Percentiles rank a stretch among this genome's conserved stretches.
phyloP scores from a whole-genome alignment of 1,140 invertebrate genomes.

The Brachionus asplanchnoidis region DNA sequence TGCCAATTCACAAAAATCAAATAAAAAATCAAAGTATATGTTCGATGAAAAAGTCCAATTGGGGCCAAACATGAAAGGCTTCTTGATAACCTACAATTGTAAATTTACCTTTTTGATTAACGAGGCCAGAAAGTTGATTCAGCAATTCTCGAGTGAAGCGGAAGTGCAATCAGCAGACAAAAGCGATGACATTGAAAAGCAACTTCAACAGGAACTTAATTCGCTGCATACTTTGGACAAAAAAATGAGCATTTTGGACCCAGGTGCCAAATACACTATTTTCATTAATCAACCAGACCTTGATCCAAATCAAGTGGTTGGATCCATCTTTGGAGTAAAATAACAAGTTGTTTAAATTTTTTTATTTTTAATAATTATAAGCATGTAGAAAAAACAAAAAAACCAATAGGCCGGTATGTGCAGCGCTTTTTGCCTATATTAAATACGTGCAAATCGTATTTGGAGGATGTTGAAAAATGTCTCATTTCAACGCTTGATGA shows the following conservation, averaged over 20 bases:
- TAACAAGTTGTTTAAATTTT: neutral
- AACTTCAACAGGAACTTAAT: slow-evolving; percentile 12
- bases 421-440: slow-evolving; percentile 26
- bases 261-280: slow-evolving; percentile 36
- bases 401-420: slow-evolving; percentile 13
- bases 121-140: slow-evolving; percentile 11
- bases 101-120: slow-evolving; percentile 39
- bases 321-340: slow-evolving; percentile 21
- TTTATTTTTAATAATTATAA: neutral
- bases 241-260: slow-evolving; percentile 3
- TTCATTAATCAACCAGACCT: slow-evolving; percentile 4
- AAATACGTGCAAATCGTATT: slow-evolving; percentile 23
- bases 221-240: neutral
- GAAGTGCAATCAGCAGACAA: neutral
- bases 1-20: neutral
- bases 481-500: neutral
- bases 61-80: slow-evolving; percentile 4
- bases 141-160: neutral
- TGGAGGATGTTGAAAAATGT: neutral
- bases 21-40: slow-evolving; percentile 31
- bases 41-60: slow-evolving; percentile 8
- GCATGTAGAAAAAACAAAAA: slow-evolving; percentile 32
- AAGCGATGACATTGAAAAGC: slow-evolving; percentile 21
- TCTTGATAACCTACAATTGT: slow-evolving; percentile 35
- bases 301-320: slow-evolving; percentile 3